Conservation (phyloP, 1,140 invertebrate species). For the Cotesia glomerata region DNA sequence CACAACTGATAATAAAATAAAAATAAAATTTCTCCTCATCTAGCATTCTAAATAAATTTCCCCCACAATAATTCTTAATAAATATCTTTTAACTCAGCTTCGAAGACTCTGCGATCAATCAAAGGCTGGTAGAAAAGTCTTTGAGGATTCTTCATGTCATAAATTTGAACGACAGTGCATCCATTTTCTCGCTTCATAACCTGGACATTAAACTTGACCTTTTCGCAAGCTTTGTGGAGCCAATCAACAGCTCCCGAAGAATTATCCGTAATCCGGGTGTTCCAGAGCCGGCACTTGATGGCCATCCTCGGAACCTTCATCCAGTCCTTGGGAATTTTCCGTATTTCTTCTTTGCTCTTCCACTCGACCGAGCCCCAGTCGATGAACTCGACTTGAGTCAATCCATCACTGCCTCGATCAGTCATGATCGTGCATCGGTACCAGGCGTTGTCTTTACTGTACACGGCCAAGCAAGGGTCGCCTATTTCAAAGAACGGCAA, state of each 20-base stretch:
- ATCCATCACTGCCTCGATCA: background rate
- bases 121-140: conserved; percentile 19
- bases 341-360: conserved; percentile 29
- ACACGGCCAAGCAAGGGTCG: too few relatives aligned
- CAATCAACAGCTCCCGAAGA: background rate
- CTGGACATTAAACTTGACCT: too few relatives aligned
- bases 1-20: too few relatives aligned
- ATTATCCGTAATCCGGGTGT: background rate
- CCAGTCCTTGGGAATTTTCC: conserved; percentile 45
- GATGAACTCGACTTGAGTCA: conserved; percentile 65
- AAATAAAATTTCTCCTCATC: too few relatives aligned
- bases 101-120: conserved; percentile 32
- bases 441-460: background rate
- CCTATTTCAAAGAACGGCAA: too few relatives aligned
- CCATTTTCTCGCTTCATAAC: too few relatives aligned
- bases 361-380: conserved; percentile 70
- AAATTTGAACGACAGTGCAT: too few relatives aligned
- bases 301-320: conserved; percentile 39
- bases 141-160: too few relatives aligned
- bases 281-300: conserved; percentile 44
- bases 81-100: too few relatives aligned
- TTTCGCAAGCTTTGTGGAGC: too few relatives aligned
- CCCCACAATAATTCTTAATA: too few relatives aligned
- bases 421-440: background rate
- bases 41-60: too few relatives aligned